Evolutionary conservation across 2,797 vertebrate genomes (phyloP).

Genomic region (Melopsittacus undulatus): DNA sequence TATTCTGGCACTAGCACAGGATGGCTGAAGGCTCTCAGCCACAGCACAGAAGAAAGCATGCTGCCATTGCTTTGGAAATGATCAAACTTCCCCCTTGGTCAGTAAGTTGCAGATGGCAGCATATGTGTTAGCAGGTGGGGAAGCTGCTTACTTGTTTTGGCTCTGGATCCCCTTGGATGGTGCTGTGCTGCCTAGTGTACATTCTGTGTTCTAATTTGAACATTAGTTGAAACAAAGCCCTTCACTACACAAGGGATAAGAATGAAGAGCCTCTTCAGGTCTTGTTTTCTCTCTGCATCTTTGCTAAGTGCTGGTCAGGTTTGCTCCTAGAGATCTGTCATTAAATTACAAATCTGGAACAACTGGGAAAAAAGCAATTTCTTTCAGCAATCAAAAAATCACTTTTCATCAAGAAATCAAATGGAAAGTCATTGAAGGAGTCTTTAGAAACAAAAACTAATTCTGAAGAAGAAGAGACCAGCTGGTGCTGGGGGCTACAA

Average conservation of each 20-base stretch:
- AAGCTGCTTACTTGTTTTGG: constrained; percentile 18
- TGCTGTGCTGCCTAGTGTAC: background rate
- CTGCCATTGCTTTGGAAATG: constrained; percentile 9
- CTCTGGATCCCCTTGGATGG: background rate
- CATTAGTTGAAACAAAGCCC: constrained; percentile 1
- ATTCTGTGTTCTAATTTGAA: constrained; percentile 6
- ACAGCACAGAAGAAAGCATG: background rate
- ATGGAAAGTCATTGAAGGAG: background rate
- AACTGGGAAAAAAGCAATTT: background rate
- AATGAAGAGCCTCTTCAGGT: constrained; percentile 12
- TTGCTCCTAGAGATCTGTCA: background rate
- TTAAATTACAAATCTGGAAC: background rate
- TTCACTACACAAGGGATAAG: background rate
- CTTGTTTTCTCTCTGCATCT: background rate
- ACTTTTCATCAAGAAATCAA: background rate
- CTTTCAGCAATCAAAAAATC: background rate
- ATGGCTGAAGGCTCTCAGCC: background rate
- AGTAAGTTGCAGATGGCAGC: constrained; percentile 7
- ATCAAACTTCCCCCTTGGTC: constrained; percentile 26
- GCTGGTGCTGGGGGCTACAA: background rate
- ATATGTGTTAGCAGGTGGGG: constrained; percentile 27
- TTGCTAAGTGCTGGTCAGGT: background rate
- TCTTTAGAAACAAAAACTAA: background rate
- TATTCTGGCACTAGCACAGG: background rate
- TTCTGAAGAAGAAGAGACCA: background rate